Percentiles rank a stretch among this genome's conserved stretches.
Conservation (phyloP, 2,888 invertebrate species). For the Acheta domesticus region DNA sequence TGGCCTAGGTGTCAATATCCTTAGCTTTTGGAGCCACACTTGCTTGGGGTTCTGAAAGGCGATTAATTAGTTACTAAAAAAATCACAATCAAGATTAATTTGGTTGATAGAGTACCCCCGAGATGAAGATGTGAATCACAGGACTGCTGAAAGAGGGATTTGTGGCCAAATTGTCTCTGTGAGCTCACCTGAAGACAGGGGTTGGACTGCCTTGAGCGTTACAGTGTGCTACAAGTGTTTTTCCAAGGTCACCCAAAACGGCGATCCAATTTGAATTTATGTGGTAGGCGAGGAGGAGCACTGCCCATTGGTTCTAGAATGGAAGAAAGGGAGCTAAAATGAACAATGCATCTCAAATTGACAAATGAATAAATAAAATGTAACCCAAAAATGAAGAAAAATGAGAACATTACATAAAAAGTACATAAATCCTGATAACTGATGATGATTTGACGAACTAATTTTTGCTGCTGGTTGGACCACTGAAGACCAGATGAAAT, state of each 20-base stretch:
- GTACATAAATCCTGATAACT: too few relatives aligned
- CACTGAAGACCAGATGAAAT: too few relatives aligned
- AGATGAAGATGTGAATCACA: conserved; percentile 22
- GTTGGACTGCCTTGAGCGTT: conserved; percentile 47
- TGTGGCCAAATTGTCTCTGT: too few relatives aligned
- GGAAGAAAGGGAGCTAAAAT: too few relatives aligned
- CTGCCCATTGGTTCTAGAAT: conserved; percentile 47
- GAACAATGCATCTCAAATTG: too few relatives aligned
- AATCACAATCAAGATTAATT: not conserved
- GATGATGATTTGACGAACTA: too few relatives aligned
- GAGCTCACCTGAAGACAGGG: conserved; percentile 44
- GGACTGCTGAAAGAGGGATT: too few relatives aligned
- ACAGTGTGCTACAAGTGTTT: conserved; percentile 45
- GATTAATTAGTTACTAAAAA: not conserved
- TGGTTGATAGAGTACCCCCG: not conserved
- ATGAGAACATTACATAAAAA: too few relatives aligned
- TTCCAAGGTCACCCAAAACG: conserved; percentile 41
- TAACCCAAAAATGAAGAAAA: too few relatives aligned
- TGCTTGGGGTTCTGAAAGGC: conserved; percentile 39
- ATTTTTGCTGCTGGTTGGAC: too few relatives aligned
- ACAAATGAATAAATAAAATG: too few relatives aligned
- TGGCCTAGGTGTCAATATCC: conserved; percentile 30
- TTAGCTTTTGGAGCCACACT: conserved; percentile 40
- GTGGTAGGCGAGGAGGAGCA: conserved; percentile 54
- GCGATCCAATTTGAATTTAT: conserved; percentile 50